phyloP scores from a whole-genome alignment of 1,140 invertebrate species.

The Sycophaga agraensis region DNA sequence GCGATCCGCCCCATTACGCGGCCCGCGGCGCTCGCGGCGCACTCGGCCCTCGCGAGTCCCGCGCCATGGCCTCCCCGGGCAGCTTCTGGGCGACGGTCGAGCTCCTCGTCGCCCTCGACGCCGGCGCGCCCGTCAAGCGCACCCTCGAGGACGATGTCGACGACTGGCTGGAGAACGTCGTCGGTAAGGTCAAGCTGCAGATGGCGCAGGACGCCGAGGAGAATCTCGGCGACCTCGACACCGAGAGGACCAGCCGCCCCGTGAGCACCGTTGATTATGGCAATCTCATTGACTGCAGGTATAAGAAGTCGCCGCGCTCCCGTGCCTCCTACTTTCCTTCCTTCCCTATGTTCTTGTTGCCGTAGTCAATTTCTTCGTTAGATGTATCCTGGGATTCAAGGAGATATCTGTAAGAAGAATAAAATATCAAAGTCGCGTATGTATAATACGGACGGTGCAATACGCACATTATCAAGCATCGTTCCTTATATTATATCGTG shows the following conservation, averaged over 20 bases:
- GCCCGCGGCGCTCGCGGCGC: too few species aligned
- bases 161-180: constrained; percentile 42
- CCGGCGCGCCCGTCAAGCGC: constrained; percentile 5
- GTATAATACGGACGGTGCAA: too few species aligned
- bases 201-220: not conserved
- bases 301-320: constrained; percentile 1
- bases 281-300: constrained; percentile 38
- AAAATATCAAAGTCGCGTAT: too few species aligned
- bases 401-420: too few species aligned
- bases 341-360: too few species aligned
- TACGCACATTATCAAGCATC: too few species aligned
- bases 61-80: too few species aligned
- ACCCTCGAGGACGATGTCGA: constrained; percentile 37
- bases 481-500: too few species aligned
- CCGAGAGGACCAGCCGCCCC: not conserved
- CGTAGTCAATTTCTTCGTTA: too few species aligned
- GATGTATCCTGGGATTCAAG: too few species aligned
- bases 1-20: not conserved
- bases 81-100: constrained; percentile 42
- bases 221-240: not conserved
- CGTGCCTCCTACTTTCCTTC: too few species aligned
- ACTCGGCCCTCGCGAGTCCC: too few species aligned
- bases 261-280: constrained; percentile 21
- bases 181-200: constrained; percentile 28
- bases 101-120: constrained; percentile 34